Evolutionary conservation across 2,888 invertebrate species (phyloP), one percentile per base, ranked within the genome.

Genomic region (Toxonevra muliebris): DNA sequence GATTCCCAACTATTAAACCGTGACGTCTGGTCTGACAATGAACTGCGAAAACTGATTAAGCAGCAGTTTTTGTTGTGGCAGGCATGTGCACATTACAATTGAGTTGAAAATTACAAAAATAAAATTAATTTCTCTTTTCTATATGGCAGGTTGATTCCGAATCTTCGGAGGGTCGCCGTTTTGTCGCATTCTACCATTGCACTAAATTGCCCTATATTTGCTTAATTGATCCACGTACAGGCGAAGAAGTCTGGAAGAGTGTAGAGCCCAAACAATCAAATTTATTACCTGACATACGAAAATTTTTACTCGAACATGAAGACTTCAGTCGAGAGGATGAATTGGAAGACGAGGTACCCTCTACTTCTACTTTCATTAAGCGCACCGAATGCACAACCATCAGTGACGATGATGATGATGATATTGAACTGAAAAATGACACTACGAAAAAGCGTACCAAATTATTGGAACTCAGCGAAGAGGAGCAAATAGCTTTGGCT

Each of bases 61-160:
- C 87, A 89, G 65, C 88, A 90, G 79, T 92, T 92, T 79, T 82
- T 91, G 15, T 87, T 92, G 75, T 91, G 90, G 90, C 92, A 92
- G 88, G 90, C 90, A 17, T 68, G 74, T 71, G 53, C n/a, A 41
- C n/a, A 58, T 19, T 58, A 30, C 11, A 12, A 30, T 11, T 10
- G n/a, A 12, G 20, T 17, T 15, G n/a, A 8, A 19, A 5, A 4
- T 19, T n/a, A 15, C 15, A 17, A 54, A 5, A 15, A 15, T n/a
- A 42, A 45, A 12, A 30, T 60, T 54, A 10, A 40, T 20, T 54
- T 13, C 20, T 12, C 12, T 52, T 60, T 48, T 17, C 30, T 13
- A 15, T 41, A 52, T 65, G 70, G 1, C 48, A 80, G 80, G 74
- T 81, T 8, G 76, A 78, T 42, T 68, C 75, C 11, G 80, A 84